phyloP scores from a whole-genome alignment of 1,140 invertebrate species.

The Drosophila sturtevanti region DNA sequence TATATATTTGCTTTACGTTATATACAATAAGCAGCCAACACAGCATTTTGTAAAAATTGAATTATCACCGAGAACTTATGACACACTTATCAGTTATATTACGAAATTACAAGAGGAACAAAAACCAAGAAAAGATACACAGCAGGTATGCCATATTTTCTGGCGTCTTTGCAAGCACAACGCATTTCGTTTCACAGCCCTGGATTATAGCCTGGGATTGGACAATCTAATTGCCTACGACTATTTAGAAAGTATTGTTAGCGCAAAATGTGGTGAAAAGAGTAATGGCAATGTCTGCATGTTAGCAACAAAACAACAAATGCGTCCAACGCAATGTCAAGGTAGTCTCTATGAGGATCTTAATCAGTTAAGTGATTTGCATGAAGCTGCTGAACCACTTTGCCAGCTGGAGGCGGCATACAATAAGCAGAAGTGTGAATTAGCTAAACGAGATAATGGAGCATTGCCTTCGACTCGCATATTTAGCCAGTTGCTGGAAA shows the following conservation, averaged over 20 bases:
- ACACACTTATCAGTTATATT: constrained; percentile 42
- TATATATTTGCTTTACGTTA: constrained; percentile 62
- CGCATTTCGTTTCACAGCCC: constrained; percentile 66
- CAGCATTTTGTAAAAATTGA: constrained; percentile 65
- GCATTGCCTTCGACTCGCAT: constrained; percentile 47
- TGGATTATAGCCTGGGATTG: constrained; percentile 60
- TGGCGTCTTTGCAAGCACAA: constrained; percentile 45
- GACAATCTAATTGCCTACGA: constrained; percentile 69
- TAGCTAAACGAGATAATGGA: constrained; percentile 25
- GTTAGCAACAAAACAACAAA: constrained; percentile 20
- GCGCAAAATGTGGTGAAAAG: not conserved
- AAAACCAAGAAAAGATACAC: constrained; percentile 23
- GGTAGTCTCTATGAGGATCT: constrained; percentile 38
- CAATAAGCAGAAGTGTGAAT: constrained; percentile 57
- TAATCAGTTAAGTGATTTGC: constrained; percentile 16
- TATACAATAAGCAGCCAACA: constrained; percentile 77
- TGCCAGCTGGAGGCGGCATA: constrained; percentile 59
- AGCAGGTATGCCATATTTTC: constrained; percentile 62
- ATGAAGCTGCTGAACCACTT: constrained; percentile 23
- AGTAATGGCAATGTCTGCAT: not conserved
- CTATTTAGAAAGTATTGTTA: constrained; percentile 29
- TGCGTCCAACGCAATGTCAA: constrained; percentile 12
- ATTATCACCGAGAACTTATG: constrained; percentile 53
- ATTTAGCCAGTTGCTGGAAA: constrained; percentile 49
- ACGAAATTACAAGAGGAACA: not conserved